A percentile compares a stretch with the other conserved stretches of the same genome.
Evolutionary conservation across 2,797 vertebrate species (phyloP).

Genomic region (Typhlichthys subterraneus): DNA sequence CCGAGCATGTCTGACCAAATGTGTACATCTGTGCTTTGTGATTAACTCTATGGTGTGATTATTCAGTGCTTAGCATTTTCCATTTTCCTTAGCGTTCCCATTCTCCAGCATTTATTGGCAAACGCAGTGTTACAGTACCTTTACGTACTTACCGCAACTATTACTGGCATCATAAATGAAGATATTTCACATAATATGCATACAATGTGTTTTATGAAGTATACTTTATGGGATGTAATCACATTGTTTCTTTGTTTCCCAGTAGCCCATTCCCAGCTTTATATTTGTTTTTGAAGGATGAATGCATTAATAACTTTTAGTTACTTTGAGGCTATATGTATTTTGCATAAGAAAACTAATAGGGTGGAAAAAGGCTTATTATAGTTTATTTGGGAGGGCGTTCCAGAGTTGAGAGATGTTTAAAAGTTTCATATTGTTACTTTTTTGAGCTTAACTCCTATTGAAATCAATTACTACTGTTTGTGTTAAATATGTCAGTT

Average conservation of each 20-base stretch:
- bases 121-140: not conserved
- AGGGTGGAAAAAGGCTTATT: slow-evolving; percentile 8
- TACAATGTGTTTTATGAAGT: not conserved
- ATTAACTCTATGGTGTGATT: too few relatives aligned
- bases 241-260: not conserved
- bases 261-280: not conserved
- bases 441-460: too few relatives aligned
- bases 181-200: not conserved
- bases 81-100: not conserved
- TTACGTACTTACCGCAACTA: not conserved
- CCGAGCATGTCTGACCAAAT: too few relatives aligned
- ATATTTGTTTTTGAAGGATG: too few relatives aligned
- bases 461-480: too few relatives aligned
- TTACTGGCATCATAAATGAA: not conserved
- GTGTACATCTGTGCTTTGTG: too few relatives aligned
- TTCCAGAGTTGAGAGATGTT: not conserved
- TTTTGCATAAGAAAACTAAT: not conserved
- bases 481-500: not conserved
- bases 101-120: not conserved
- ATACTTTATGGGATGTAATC: not conserved
- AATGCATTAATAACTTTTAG: slow-evolving; percentile 3
- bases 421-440: too few relatives aligned
- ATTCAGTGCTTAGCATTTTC: not conserved
- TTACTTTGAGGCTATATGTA: slow-evolving; percentile 4
- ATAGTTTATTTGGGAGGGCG: slow-evolving; percentile 11